Base-by-base conservation (phyloP, 2,888 invertebrate species). In the Meteorus cinctellus region DNA sequence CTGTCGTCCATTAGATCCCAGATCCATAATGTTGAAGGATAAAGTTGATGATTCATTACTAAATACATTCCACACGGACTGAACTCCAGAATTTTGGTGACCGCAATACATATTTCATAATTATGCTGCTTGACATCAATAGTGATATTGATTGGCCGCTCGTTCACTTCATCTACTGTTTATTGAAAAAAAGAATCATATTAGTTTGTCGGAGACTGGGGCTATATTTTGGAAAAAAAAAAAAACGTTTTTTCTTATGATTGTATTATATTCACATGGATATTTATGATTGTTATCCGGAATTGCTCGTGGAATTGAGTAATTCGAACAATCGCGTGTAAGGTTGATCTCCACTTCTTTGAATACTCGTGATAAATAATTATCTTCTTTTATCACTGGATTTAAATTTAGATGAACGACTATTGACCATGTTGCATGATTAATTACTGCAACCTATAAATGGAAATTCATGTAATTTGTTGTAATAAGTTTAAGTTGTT, bases 1-100 rank as follows among this genome's bases (percentile, higher is more conserved):
- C 82, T 81, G 73, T 88, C 86, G 0, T 84, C 83, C 16, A 77
- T 66, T 16, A 88, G 80, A 67, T 88, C 84, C 88, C 89, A 89
- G 77, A 89, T 86, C 88, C 88, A 89, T 24, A 89, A 76, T 3
- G 87, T 87, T 34, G 85, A 84, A 16, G 88, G 86, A 82, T 89
- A 89, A 72, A 88, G 82, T 76, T 87, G 85, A 81, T 89, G 88
- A 24, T 85, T 85, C 31, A 87, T 59, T 0, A 86, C 86, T 27
- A 89, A 81, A 76, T 86, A 88, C 78, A 84, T 85, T 3, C 89
- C 89, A 63, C 88, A 89, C 10, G 74, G 66, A 77, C 89, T 89
- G 51, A 87, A 89, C 75, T 86, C 83, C n/a, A 88, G 79, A 75
- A 88, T 84, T 75, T 88, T 88, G 29, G 86, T 81, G 27, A 79